Conservation (phyloP, 2,797 vertebrate species). For the Odontamblyopus lacepedii region DNA sequence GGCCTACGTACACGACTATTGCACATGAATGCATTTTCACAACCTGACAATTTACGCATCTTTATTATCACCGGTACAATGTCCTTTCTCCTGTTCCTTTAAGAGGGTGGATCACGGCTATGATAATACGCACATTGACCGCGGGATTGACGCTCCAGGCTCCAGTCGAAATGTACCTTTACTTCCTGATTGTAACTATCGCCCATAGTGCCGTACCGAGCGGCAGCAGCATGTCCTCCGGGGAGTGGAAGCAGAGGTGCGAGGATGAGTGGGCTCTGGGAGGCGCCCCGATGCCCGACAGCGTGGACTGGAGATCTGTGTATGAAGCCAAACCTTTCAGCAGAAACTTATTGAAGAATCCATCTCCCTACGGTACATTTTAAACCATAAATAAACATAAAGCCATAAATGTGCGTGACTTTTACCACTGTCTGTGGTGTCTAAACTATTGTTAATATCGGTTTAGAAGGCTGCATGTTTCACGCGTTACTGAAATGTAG, state of each 20-base stretch:
- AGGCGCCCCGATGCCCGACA: constrained; percentile 55
- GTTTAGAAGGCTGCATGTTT: background rate
- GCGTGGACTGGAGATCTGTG: constrained; percentile 76
- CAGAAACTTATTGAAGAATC: constrained; percentile 81
- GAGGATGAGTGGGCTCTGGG: constrained; percentile 67
- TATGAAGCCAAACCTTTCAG: constrained; percentile 75
- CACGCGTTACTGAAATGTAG: background rate
- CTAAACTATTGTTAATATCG: too few relatives aligned
- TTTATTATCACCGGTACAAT: background rate
- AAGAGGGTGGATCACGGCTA: constrained; percentile 8
- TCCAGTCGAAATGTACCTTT: rapidly evolving
- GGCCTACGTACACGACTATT: too few relatives aligned
- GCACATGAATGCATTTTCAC: background rate
- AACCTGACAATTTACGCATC: background rate
- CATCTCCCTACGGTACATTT: constrained; percentile 80
- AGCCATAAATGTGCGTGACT: too few relatives aligned
- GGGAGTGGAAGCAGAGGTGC: constrained; percentile 70
- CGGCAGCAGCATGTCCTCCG: constrained; percentile 41
- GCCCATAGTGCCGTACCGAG: background rate
- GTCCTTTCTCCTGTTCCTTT: constrained; percentile 43
- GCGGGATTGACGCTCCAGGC: background rate
- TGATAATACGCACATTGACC: background rate
- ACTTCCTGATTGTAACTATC: constrained; percentile 32
- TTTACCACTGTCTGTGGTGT: too few relatives aligned
- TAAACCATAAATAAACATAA: background rate